A percentile compares a stretch with the other conserved stretches of the same genome.
These are phyloP conservation scores for Myiozetetes cayanensis DNA, from an alignment of 2,113 vertebrate species.

Conservation along the genomic window DNA sequence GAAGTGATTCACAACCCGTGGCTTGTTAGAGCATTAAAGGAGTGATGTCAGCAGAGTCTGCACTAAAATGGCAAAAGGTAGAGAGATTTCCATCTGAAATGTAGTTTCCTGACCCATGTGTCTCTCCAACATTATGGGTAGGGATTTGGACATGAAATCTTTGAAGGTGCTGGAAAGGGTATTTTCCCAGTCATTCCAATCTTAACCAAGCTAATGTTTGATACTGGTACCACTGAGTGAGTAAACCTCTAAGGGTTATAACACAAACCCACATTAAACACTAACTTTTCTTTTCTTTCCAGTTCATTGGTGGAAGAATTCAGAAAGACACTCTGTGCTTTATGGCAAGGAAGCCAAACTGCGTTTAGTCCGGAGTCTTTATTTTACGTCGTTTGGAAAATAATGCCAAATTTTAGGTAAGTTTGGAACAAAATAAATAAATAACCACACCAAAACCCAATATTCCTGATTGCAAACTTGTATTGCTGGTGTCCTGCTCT, in stretches of 20 bases:
- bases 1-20: background rate
- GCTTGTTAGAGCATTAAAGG: background rate
- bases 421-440: background rate
- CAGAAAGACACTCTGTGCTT: constrained; percentile 94
- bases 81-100: background rate
- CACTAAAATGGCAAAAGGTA: background rate
- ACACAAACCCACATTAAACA: background rate
- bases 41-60: background rate
- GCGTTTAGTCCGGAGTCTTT: constrained; percentile 97
- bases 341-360: constrained; percentile 95
- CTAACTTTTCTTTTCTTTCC: background rate
- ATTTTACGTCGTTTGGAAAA: constrained; percentile 98
- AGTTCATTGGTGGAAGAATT: constrained; percentile 98
- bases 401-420: constrained; percentile 99
- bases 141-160: background rate
- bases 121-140: background rate
- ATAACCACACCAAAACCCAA: background rate
- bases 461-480: background rate
- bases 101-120: background rate
- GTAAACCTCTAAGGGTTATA: background rate
- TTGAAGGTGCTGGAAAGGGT: background rate
- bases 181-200: background rate
- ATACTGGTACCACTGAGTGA: background rate
- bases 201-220: background rate
- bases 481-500: background rate